Conservation (phyloP, 2,113 vertebrate genomes). For the Pristiophorus japonicus region DNA sequence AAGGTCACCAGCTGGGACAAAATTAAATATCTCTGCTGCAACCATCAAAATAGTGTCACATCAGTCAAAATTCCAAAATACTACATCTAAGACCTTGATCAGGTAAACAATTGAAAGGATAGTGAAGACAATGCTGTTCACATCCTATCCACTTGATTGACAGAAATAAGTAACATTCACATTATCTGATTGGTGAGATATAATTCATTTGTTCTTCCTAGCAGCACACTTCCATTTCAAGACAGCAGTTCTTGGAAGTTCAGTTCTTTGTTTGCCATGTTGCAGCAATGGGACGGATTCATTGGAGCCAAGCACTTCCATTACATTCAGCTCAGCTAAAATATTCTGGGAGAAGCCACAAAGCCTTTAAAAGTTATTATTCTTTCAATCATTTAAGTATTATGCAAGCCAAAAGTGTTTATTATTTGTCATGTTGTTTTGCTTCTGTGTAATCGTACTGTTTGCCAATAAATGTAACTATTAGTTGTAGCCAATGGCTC, state of each 20-base stretch:
- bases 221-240: background rate
- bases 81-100: background rate
- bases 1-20: constrained; percentile 31
- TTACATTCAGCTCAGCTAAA: background rate
- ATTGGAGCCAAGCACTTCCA: background rate
- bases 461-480: background rate
- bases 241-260: background rate
- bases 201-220: background rate
- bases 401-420: background rate
- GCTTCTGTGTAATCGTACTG: background rate
- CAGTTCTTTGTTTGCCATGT: background rate
- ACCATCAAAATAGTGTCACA: background rate
- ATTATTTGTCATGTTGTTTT: background rate
- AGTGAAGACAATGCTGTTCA: background rate
- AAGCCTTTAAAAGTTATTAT: background rate
- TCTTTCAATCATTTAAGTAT: background rate
- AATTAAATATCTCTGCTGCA: background rate
- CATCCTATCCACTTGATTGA: background rate
- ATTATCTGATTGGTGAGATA: background rate
- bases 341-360: background rate
- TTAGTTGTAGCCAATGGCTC: background rate
- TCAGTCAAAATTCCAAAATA: background rate
- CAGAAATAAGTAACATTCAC: background rate
- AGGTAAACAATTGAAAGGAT: background rate
- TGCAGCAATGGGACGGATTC: background rate